A percentile compares a stretch with the other conserved stretches of the same genome.
These are phyloP conservation scores for Sebastes jordani DNA, from an alignment of 2,797 vertebrate genomes.

Conservation along the genomic window DNA sequence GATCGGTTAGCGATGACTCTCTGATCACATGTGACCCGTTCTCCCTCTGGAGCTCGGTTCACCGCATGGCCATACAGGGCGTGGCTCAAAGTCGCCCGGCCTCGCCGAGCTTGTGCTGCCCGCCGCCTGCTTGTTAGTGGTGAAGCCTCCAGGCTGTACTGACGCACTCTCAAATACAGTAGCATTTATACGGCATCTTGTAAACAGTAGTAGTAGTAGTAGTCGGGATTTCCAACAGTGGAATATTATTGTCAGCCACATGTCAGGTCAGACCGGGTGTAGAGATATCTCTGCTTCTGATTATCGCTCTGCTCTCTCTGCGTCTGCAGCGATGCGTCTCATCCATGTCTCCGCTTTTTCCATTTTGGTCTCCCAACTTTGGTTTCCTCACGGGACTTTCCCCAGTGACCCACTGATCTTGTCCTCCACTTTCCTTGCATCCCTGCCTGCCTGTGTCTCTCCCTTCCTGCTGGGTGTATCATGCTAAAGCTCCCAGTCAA, in stretches of 20 bases:
- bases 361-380: slow-evolving; percentile 36
- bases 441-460: slow-evolving; percentile 46
- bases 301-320: background rate
- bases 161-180: slow-evolving; percentile 44
- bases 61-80: slow-evolving; percentile 50
- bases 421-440: slow-evolving; percentile 46
- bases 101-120: slow-evolving; percentile 37
- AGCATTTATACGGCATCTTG: slow-evolving; percentile 47
- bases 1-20: background rate
- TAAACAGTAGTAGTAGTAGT: slow-evolving; percentile 53
- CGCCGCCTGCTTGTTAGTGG: slow-evolving; percentile 47
- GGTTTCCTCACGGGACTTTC: slow-evolving; percentile 65
- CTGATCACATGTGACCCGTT: slow-evolving; percentile 15
- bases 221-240: slow-evolving; percentile 31
- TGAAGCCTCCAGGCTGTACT: slow-evolving; percentile 22
- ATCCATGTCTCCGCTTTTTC: slow-evolving; percentile 19
- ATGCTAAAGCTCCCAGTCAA: slow-evolving; percentile 67
- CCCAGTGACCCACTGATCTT: slow-evolving; percentile 59
- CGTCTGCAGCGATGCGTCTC: slow-evolving; percentile 1
- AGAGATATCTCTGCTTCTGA: slow-evolving; percentile 30
- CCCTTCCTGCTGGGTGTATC: slow-evolving; percentile 64
- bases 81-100: slow-evolving; percentile 22
- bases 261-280: slow-evolving; percentile 24
- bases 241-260: slow-evolving; percentile 24
- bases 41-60: slow-evolving; percentile 42